Base-by-base conservation (phyloP, 2,113 vertebrate genomes). In the Seriola dumerili region DNA sequence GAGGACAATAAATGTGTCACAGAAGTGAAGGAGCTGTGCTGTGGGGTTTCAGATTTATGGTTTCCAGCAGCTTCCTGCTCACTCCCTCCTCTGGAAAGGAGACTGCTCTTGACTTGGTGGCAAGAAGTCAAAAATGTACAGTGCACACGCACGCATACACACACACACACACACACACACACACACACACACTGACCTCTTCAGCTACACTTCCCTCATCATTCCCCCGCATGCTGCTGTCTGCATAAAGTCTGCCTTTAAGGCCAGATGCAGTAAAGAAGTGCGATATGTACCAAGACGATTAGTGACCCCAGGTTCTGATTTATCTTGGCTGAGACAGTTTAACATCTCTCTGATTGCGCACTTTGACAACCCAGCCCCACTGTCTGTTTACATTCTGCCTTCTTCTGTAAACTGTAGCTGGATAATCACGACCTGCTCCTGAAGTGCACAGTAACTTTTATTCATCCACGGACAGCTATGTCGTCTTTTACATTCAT, bases 1-100 rank as follows among this genome's bases (percentile, higher is more conserved):
- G 67, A 80, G 52, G 68, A 86, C 85, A 90, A 91, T 93, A 91
- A 94, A 94, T 69, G 86, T 90, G 88, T 92, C 89, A 80, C 72
- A 77, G 67, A 46, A 74, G 77, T 78, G 85, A 92, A 84, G 63
- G 72, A 91, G 78, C 64, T 62, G 68, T 34, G 72, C 89, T 46
- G 87, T 80, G 82, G 72, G 69, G 57, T 40, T 88, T 88, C 25
- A 58, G 85, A 91, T 93, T 92, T 90, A 89, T 61, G 66, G 84
- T 50, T 84, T 79, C 81, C 68, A 70, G 78, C 59, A n/a, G 72
- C 78, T 91, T 94, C 90, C 92, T 85, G 72, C 80, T 86, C 62
- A 68, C 73, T 90, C 81, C 86, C 76, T 72, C 40, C 78, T 78
- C 79, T 76, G 67, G 65, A 89, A 57, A 54, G 79, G 78, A 90